Base-by-base conservation (phyloP, 2,797 vertebrate genomes). In the Lates japonicus region DNA sequence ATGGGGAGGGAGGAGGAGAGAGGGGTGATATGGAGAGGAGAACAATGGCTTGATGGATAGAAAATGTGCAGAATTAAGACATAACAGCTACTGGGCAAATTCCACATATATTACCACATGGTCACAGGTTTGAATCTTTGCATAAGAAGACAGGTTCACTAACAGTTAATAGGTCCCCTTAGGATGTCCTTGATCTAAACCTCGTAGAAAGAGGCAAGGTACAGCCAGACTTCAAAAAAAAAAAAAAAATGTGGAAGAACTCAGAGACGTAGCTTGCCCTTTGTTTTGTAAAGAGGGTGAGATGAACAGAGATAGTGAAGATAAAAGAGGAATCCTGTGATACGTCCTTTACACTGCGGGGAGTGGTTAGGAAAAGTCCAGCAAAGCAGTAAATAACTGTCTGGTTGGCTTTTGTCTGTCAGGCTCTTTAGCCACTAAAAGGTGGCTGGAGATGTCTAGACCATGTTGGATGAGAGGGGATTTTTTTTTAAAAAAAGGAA, bases 361-460 rank as follows among this genome's bases (percentile, higher is more conserved):
- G 76, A 81, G 83, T 25, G 82, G 67, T 71, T 41, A 10, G 75
- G 33, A 63, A 63, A 58, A 73, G 70, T 55, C 48, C 46, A 57
- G 19, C 73, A 59, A 39, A 55, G 81, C 82, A 84, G 84, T 88
- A 90, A 91, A 84, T 91, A 85, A 79, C 88, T 88, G 79, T 84
- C 67, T 76, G 54, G 87, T 69, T 83, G 84, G 60, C 82, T 70
- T 54, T 82, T 5, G 19, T 70, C 78, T 70, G 68, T 84, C 90
- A 88, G 80, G 80, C 71, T 59, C 41, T 41, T 71, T 55, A 31
- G 48, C 62, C 49, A 78, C 52, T 42, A 59, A 74, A 57, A 68
- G 22, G 33, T 69, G 13, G 8, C 41, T 44, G 42, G 60, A 84
- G 29, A 70, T 65, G 58, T 83, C 51, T 77, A 55, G 74, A 59